phyloP scores from a whole-genome alignment of 2,797 vertebrate species.

The Mus spretus region DNA sequence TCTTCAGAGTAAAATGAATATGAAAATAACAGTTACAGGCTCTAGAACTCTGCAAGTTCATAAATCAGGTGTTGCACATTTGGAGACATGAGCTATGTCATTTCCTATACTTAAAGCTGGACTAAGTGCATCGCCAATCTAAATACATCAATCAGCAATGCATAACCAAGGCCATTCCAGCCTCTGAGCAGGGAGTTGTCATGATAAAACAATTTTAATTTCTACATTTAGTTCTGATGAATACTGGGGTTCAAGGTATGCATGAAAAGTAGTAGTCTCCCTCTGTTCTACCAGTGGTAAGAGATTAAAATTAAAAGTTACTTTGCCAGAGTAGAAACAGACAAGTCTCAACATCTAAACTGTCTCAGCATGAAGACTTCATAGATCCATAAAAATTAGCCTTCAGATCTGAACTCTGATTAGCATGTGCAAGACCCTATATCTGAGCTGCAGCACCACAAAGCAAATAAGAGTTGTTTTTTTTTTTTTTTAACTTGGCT shows the following conservation, averaged over 20 bases:
- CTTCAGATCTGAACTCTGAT: neutral
- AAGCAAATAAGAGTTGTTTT: neutral
- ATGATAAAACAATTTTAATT: neutral
- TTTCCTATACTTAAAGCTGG: constrained; percentile 37
- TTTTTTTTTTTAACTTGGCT: neutral
- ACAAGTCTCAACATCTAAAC: neutral
- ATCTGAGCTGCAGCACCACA: neutral
- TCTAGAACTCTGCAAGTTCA: constrained; percentile 25
- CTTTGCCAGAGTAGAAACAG: neutral
- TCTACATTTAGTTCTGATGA: constrained; percentile 49
- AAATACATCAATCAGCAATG: constrained; percentile 5
- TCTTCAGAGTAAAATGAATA: constrained; percentile 60
- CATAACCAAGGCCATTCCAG: constrained; percentile 47
- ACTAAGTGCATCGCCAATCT: constrained; percentile 27
- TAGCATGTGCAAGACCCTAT: neutral
- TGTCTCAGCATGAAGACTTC: neutral
- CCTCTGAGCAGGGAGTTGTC: constrained; percentile 24
- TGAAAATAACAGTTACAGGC: constrained; percentile 66
- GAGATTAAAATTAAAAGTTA: constrained; percentile 32
- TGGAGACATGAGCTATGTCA: constrained; percentile 33
- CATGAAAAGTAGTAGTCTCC: constrained; percentile 18
- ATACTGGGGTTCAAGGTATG: neutral
- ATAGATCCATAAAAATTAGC: neutral
- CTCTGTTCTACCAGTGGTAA: neutral
- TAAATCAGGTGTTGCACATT: constrained; percentile 53